These are phyloP conservation scores for Diplogasteroides magnus DNA, from an alignment of 1,140 invertebrate species.

Conservation along the genomic window DNA sequence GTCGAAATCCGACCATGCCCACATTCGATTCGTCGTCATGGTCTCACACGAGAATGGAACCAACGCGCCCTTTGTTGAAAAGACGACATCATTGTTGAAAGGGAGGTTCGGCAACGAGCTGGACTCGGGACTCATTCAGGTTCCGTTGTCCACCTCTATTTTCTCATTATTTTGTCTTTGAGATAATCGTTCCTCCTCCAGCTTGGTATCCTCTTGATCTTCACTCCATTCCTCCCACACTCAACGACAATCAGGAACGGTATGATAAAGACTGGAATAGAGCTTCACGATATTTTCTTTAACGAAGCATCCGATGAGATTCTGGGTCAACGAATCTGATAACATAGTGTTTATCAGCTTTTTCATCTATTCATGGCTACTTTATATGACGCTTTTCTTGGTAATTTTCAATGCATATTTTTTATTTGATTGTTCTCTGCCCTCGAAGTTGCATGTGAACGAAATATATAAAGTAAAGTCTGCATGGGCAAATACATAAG, in stretches of 20 bases:
- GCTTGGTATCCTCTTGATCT: slow-evolving; percentile 29
- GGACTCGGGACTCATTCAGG: slow-evolving; percentile 3
- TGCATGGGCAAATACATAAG: too few relatives aligned
- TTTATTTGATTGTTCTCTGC: too few relatives aligned
- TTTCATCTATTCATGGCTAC: too few relatives aligned
- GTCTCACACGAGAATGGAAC: not conserved
- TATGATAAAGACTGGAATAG: not conserved
- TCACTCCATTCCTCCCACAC: slow-evolving; percentile 15
- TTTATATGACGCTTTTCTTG: too few relatives aligned
- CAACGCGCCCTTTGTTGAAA: not conserved
- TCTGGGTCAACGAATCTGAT: too few relatives aligned
- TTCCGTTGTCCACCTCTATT: not conserved
- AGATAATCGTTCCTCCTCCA: slow-evolving; percentile 21
- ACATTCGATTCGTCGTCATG: not conserved
- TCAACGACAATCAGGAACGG: slow-evolving; percentile 19
- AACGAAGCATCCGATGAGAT: too few relatives aligned
- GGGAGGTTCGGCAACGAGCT: not conserved
- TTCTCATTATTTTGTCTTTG: not conserved
- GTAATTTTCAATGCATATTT: not conserved
- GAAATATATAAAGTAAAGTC: too few relatives aligned
- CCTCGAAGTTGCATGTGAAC: too few relatives aligned
- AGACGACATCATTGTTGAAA: not conserved
- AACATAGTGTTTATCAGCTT: too few relatives aligned
- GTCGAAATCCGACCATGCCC: not conserved
- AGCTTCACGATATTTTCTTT: too few relatives aligned